Base-by-base conservation (phyloP, 2,797 vertebrate genomes). In the Silurus lanzhouensis region DNA sequence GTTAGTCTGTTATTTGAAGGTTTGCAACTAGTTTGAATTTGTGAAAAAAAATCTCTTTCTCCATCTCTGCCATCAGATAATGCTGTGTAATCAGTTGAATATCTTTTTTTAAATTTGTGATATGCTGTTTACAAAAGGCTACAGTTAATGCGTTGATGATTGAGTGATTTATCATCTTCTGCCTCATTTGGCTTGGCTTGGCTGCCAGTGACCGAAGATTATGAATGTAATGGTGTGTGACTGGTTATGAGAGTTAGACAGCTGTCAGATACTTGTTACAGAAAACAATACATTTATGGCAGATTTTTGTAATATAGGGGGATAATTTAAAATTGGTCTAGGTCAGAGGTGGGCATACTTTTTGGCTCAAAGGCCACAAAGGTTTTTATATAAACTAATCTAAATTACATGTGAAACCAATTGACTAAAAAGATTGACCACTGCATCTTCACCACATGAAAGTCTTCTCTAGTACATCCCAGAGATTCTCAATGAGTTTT, bases 241-340 rank as follows among this genome's bases (percentile, higher is more conserved):
- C 31, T 58, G 72, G 19, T 7, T 7, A 31, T 3, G 0, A 61
- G 8, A 20, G 61, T 31, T 57, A 27, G 88, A 78, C 82, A 91
- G 85, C 82, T 89, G 86, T 84, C 57, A 60, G 46, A 89, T 85
- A 88, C 74, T 52, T 31, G 19, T 77, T 57, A 60, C 44, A n/a
- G 14, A 55, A 57, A 20, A 55, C 0, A n/a, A 1, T 9, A 4
- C 15, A 1, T n/a, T 48, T 22, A 46, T 48, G 20, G 70, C 70
- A n/a, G 15, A 17, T 75, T 25, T 74, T 75, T n/a, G 55, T 9
- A 20, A 8, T 44, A 48, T 75, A 38, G 38, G 38, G 38, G 4
- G 38, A 38, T 38, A 38, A 38, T 38, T 38, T 4, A 38, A 38
- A 38, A 38, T 38, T 38, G 38, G 38, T 38, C 31, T 38, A 38